These are phyloP conservation scores for Rhyacichthys aspro DNA, from an alignment of 2,797 vertebrate genomes.

Conservation along the genomic window DNA sequence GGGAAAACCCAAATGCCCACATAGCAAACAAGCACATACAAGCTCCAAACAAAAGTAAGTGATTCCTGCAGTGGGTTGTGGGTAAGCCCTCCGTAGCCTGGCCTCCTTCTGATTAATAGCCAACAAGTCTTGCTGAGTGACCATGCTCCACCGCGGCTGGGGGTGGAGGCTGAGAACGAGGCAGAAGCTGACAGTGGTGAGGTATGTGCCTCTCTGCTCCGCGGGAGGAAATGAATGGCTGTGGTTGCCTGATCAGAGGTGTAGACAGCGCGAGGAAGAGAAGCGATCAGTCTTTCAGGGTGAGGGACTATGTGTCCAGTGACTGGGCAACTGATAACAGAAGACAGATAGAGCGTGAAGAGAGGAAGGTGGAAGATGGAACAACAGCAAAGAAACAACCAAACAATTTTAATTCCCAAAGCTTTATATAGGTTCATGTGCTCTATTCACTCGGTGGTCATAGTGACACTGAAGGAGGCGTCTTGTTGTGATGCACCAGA, in stretches of 20 bases:
- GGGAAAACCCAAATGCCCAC: slow-evolving; percentile 14
- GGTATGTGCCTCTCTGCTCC: slow-evolving; percentile 58
- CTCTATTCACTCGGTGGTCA: no score
- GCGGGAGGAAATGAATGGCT: slow-evolving; percentile 67
- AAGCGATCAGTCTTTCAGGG: slow-evolving; percentile 68
- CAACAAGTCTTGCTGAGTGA: slow-evolving; percentile 40
- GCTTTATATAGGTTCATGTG: no score
- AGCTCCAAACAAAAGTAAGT: slow-evolving; percentile 23
- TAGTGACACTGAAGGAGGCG: no score
- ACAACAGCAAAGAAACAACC: no score
- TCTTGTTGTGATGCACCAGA: no score
- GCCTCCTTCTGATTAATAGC: slow-evolving; percentile 56
- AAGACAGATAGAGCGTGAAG: slow-evolving; percentile 16
- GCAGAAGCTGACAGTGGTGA: slow-evolving; percentile 53
- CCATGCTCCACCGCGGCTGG: slow-evolving; percentile 37
- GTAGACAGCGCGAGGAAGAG: slow-evolving; percentile 60
- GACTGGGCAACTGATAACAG: slow-evolving; percentile 42
- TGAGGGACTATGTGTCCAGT: slow-evolving; percentile 46
- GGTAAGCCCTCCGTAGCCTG: slow-evolving; percentile 12
- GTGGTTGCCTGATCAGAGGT: slow-evolving; percentile 52
- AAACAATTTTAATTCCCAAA: no score
- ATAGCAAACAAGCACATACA: slow-evolving; percentile 20
- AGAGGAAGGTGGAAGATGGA: background rate
- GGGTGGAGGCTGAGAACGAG: slow-evolving; percentile 43
- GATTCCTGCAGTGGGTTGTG: slow-evolving; percentile 22